Conservation (phyloP, 2,113 vertebrate genomes). For the Dendropsophus ebraccatus region DNA sequence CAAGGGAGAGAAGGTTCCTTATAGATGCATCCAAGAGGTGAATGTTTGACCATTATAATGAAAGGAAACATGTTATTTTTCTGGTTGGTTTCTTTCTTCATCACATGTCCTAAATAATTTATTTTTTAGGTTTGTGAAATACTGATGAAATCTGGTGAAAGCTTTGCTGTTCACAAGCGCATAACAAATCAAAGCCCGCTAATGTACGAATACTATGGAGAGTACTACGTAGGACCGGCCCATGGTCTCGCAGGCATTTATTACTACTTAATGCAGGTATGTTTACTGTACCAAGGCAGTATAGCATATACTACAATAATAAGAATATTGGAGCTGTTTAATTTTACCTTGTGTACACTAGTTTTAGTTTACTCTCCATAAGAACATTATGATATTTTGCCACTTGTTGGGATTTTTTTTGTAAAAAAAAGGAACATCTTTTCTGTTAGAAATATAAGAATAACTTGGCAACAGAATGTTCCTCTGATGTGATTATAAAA, state of each 20-base stretch:
- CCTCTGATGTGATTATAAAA: too few species aligned
- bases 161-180: conserved; percentile 79
- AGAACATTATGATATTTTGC: too few species aligned
- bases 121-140: conserved; percentile 81
- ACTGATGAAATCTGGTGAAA: conserved; percentile 85
- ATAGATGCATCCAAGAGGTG: conserved; percentile 90
- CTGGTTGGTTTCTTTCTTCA: background rate
- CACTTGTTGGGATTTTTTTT: too few species aligned
- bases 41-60: background rate
- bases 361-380: too few species aligned
- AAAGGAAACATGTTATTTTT: too few species aligned
- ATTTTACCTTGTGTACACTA: too few species aligned
- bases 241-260: conserved; percentile 96
- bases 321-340: background rate
- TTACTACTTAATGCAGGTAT: conserved; percentile 95
- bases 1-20: conserved; percentile 85
- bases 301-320: background rate
- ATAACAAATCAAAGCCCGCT: conserved; percentile 84
- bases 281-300: background rate
- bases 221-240: conserved; percentile 92
- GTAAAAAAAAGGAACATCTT: too few species aligned
- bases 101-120: too few species aligned
- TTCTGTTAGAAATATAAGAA: too few species aligned
- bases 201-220: conserved; percentile 96
- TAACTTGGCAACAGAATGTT: too few species aligned